phyloP scores from a whole-genome alignment of 2,888 invertebrate species.

The Scelioninae gen. 1 region DNA sequence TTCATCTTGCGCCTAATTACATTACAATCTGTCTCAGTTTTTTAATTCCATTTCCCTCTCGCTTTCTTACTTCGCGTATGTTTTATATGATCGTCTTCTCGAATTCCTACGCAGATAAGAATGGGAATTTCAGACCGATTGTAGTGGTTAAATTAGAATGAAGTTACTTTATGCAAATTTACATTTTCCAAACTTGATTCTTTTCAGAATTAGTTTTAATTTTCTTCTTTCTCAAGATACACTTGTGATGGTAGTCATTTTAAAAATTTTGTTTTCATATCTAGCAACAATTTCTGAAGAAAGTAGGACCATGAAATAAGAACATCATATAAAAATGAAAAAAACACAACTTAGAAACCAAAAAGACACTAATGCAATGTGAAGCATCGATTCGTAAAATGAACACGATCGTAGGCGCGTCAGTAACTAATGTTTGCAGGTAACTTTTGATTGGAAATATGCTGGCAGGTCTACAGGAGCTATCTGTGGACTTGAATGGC shows the following conservation, averaged over 20 bases:
- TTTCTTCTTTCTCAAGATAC: too few relatives aligned
- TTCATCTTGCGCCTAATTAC: conserved; percentile 53
- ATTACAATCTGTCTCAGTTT: conserved; percentile 56
- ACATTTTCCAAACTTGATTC: too few relatives aligned
- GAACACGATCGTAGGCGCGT: conserved; percentile 24
- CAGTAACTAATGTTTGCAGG: conserved; percentile 76
- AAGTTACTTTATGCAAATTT: neutral
- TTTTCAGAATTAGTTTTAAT: too few relatives aligned
- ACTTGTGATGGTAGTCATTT: too few relatives aligned
- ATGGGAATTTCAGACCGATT: neutral
- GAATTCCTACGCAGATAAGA: conserved; percentile 15
- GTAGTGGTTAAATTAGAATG: neutral
- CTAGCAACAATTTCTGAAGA: neutral
- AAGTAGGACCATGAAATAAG: neutral
- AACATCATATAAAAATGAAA: neutral
- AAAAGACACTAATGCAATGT: neutral
- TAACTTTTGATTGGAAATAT: conserved; percentile 83
- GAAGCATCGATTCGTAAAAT: conserved; percentile 18
- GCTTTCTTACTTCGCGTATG: conserved; percentile 7
- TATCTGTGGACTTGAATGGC: conserved; percentile 79
- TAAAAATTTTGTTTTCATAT: too few relatives aligned
- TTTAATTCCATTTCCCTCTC: conserved; percentile 42
- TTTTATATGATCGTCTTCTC: conserved; percentile 10
- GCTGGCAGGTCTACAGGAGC: conserved; percentile 79
- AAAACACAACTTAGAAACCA: neutral